Evolutionary conservation across 1,140 invertebrate species (phyloP).

Genomic region (Caenorhabditis brenneri): DNA sequence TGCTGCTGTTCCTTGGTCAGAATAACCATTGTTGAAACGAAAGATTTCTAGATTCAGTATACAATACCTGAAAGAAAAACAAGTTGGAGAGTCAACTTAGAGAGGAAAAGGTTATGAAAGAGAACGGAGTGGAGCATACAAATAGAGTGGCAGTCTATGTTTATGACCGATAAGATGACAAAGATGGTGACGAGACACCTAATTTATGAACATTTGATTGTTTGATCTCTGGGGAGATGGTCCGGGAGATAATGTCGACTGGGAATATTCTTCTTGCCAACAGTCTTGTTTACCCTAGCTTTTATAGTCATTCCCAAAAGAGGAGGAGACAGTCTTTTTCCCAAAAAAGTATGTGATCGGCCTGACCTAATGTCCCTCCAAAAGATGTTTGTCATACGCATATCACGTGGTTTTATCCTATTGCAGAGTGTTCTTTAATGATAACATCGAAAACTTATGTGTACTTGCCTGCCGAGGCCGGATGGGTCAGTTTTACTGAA

Average conservation of each 20-base stretch:
- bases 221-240: conserved; percentile 2
- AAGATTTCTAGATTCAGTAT: background rate
- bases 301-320: background rate
- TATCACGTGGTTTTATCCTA: background rate
- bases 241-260: background rate
- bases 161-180: background rate
- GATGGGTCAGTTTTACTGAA: background rate
- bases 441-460: background rate
- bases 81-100: background rate
- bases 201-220: background rate
- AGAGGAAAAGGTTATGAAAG: background rate
- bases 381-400: conserved; percentile 28
- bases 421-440: conserved; percentile 9
- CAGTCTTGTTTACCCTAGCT: background rate
- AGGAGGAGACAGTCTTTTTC: conserved; percentile 3
- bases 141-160: background rate
- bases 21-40: conserved; percentile 63
- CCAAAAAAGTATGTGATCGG: conserved; percentile 33
- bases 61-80: conserved; percentile 12
- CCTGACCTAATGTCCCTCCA: background rate
- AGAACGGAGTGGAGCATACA: background rate
- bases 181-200: background rate
- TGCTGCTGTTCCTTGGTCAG: conserved; percentile 64
- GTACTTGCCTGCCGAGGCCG: background rate
- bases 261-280: background rate